Evolutionary conservation across 2,797 vertebrate species (phyloP), one percentile per base, ranked within the genome.

Genomic region (Arnoldichthys spilopterus): DNA sequence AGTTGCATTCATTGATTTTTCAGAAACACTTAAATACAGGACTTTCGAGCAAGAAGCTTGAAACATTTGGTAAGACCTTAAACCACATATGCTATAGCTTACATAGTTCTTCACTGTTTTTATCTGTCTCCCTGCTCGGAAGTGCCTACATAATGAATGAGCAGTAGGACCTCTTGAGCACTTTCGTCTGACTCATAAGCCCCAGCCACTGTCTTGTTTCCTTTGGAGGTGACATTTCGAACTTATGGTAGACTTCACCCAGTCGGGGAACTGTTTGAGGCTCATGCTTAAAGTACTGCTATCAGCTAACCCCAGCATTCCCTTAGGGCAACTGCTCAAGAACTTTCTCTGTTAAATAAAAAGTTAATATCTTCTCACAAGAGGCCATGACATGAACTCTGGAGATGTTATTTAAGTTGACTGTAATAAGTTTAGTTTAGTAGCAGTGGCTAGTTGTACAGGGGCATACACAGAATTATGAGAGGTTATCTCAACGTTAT

Each of bases 261-360:
- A 75, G 47, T 40, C 61, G 66, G 12, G 47, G 30, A 75, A 66
- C 4, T 53, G 62, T 75, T 37, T 54, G 49, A 64, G 62, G 73
- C 54, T 66, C 32, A 54, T 18, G 4, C 28, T 71, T 30, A 71
- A 71, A 53, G 49, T 30, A 24, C 61, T 54, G 24, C 73, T 66
- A 37, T 75, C 43, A 66, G 61, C 61, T 24, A 75, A 53, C 47
- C 53, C 3, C 32, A 53, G 61, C 22, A 20, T 40, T 53, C 22
- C 32, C 47, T 34, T 26, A 54, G 30, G 30, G 59, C n/a, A 66
- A 75, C 47, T 53, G 61, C 32, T 47, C 72, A 45, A 37, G 62
- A 53, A 53, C 32, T 49, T 75, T 75, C 30, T 26, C 49, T 56
- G 32, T 54, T 67, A 54, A 66, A 66, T 76, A 20, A 76, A 76